Conservation (phyloP, 2,888 invertebrate species). For the Meta bourneti region DNA sequence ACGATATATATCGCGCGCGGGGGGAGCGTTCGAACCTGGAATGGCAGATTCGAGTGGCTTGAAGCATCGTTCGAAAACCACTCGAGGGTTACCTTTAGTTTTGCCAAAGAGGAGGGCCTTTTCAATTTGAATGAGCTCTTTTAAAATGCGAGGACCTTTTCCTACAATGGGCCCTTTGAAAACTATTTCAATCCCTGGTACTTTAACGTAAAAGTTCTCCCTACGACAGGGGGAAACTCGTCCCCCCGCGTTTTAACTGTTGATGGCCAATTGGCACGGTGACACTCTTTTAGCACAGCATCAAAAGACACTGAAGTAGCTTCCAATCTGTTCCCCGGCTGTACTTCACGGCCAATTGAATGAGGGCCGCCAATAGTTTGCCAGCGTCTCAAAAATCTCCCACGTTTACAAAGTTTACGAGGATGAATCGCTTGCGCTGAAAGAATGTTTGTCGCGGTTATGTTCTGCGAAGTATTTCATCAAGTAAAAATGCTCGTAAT, state of each 20-base stretch:
- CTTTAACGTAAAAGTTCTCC: slow-evolving; percentile 66
- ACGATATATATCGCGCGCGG: slow-evolving; percentile 46
- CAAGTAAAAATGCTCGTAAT: no score
- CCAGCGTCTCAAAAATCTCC: background rate
- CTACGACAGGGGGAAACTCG: slow-evolving; percentile 32
- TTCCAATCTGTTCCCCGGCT: slow-evolving; percentile 17
- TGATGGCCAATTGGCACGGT: slow-evolving; percentile 69
- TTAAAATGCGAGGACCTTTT: slow-evolving; percentile 46
- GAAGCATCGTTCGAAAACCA: slow-evolving; percentile 73
- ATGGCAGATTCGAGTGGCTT: slow-evolving; percentile 67
- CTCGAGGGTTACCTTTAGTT: slow-evolving; percentile 73
- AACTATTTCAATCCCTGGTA: slow-evolving; percentile 19
- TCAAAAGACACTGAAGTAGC: slow-evolving; percentile 65
- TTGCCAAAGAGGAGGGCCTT: slow-evolving; percentile 55
- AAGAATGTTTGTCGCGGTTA: no score
- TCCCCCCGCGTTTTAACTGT: slow-evolving; percentile 51
- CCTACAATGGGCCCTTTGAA: slow-evolving; percentile 72
- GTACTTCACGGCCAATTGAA: slow-evolving; percentile 44
- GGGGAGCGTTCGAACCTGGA: slow-evolving; percentile 35
- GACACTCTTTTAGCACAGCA: slow-evolving; percentile 65
- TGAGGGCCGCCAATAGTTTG: slow-evolving; percentile 48
- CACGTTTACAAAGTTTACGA: background rate
- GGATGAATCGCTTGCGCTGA: no score
- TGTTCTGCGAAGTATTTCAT: no score
- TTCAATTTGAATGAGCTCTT: slow-evolving; percentile 72